Evolutionary conservation across 2,113 vertebrate species (phyloP).

Genomic region (Procapra przewalskii): DNA sequence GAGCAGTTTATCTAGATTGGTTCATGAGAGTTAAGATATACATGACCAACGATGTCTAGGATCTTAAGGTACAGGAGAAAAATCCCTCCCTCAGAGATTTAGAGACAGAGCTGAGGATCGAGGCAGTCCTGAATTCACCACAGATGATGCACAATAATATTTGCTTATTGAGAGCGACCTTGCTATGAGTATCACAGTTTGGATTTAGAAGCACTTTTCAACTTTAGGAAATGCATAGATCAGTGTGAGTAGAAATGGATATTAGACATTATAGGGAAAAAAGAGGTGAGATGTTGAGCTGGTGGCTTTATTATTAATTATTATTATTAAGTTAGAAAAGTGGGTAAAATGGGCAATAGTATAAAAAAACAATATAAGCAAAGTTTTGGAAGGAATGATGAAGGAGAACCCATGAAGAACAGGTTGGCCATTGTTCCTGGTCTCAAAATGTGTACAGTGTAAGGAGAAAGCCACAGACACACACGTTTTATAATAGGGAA

Average conservation of each 20-base stretch:
- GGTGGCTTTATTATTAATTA: neutral
- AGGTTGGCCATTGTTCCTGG: neutral
- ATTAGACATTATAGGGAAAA: neutral
- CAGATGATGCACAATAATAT: neutral
- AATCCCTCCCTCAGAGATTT: neutral
- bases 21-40: neutral
- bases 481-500: neutral
- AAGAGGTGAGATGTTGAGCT: neutral
- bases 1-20: neutral
- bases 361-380: neutral
- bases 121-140: neutral
- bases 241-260: neutral
- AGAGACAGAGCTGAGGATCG: neutral
- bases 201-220: neutral
- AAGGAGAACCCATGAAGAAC: neutral
- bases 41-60: neutral
- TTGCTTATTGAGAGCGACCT: neutral
- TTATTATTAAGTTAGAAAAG: neutral
- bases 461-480: neutral
- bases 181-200: neutral
- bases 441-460: neutral
- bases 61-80: neutral
- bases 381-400: neutral
- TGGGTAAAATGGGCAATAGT: neutral
- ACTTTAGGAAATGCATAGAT: neutral